Evolutionary conservation across 1,140 invertebrate genomes (phyloP).

Genomic region (Trissolcus basalis): DNA sequence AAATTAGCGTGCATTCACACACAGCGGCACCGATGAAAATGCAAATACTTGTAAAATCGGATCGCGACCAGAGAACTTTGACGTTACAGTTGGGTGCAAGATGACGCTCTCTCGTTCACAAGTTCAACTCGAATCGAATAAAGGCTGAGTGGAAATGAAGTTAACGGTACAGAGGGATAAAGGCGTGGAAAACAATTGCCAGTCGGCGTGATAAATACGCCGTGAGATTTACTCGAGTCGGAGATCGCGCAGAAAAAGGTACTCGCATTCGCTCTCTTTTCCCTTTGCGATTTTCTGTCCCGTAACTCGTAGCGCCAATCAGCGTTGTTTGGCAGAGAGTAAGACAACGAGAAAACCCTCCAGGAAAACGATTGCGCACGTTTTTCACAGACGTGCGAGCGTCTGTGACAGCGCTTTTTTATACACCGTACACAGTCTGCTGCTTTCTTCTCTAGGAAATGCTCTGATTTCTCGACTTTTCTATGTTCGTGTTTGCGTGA

Average conservation of each 20-base stretch:
- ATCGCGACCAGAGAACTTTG: conserved; percentile 19
- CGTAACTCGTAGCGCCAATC: conserved; percentile 32
- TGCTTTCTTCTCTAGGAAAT: not conserved
- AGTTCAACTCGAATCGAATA: not conserved
- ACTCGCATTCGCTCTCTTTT: not conserved
- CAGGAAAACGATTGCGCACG: conserved; percentile 20
- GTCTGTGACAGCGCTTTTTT: conserved; percentile 13
- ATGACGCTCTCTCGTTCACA: not conserved
- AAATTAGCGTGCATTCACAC: conserved; percentile 41
- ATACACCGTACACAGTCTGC: not conserved
- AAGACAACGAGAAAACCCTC: conserved; percentile 8
- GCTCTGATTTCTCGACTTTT: conserved; percentile 41
- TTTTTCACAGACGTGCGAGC: conserved; percentile 15
- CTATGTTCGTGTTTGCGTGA: conserved; percentile 31
- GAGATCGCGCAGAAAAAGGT: conserved; percentile 1
- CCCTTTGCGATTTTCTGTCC: conserved; percentile 33
- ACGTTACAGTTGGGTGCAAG: conserved; percentile 2
- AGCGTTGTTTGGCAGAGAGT: conserved; percentile 12
- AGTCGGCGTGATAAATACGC: conserved; percentile 25
- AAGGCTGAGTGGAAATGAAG: no score
- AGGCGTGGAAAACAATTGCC: conserved; percentile 23
- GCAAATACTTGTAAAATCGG: conserved; percentile 40
- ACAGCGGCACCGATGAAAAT: conserved; percentile 34
- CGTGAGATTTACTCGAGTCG: conserved; percentile 12
- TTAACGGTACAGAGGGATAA: no score